These are phyloP conservation scores for Drosophila neotestacea DNA, from an alignment of 2,888 invertebrate genomes.

Conservation along the genomic window DNA sequence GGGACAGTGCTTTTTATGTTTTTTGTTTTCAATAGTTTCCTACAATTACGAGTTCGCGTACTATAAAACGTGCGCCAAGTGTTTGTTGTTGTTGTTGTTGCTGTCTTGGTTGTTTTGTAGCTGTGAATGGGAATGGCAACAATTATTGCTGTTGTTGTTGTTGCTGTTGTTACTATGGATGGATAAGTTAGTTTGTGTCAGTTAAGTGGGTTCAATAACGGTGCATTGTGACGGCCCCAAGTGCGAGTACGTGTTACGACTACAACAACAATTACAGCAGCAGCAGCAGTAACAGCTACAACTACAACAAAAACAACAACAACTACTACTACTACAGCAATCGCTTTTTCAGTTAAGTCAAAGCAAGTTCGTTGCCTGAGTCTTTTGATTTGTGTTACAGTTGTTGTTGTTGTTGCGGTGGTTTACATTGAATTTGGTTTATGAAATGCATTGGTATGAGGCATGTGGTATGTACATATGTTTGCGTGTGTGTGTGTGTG, in stretches of 20 bases:
- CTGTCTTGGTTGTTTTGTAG: constrained; percentile 6
- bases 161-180: constrained; percentile 12
- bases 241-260: constrained; percentile 55
- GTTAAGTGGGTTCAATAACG: constrained; percentile 73
- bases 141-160: constrained; percentile 16
- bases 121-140: constrained; percentile 12
- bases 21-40: constrained; percentile 25
- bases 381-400: constrained; percentile 54
- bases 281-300: background rate
- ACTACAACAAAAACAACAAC: background rate
- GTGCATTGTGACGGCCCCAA: constrained; percentile 63
- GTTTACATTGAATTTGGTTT: constrained; percentile 64
- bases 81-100: constrained; percentile 5
- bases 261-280: background rate
- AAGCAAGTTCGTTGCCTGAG: constrained; percentile 61
- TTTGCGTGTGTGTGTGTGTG: constrained; percentile 13
- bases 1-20: constrained; percentile 18
- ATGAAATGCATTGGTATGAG: constrained; percentile 46
- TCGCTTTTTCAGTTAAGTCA: background rate
- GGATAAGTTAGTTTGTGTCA: constrained; percentile 35
- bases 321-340: too few species aligned
- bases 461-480: background rate
- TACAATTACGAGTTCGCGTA: constrained; percentile 32
- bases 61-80: constrained; percentile 36
- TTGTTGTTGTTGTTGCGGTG: constrained; percentile 39